Base-by-base conservation (phyloP, 37 sponge, comb jelly and placozoan genomes). In the Oopsacas minuta region DNA sequence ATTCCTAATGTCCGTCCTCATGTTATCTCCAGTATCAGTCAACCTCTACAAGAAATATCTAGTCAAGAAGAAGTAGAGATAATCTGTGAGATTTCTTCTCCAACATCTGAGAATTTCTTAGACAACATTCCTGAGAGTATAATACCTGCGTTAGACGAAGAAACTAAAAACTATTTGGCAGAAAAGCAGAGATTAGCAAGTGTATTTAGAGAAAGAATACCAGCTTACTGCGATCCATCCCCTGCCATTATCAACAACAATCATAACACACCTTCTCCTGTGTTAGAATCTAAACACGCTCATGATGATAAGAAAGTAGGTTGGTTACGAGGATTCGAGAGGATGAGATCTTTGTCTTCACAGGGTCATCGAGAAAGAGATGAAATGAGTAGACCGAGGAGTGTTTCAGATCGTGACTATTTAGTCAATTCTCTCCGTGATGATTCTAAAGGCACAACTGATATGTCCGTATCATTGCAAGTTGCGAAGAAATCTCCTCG, bases 21-120 rank as follows among this genome's bases (percentile, higher is more conserved):
- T 52, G 52, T 84, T 42, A 49, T 42, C 36, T 84, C 51, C 84
- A 84, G 46, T 35, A 32, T 39, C 52, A 39, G 52, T 36, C 52
- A 84, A 1, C 84, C 84, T 5, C 52, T 84, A 12, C 51, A 39
- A 35, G 84, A 61, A 34, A 10, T 61, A 34, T 5, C 20, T 34
- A n/a, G 30, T 34, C 75, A 61, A 3, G 75, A 61, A 12, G 75
- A 61, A 3, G 7, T 61, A 61, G 75, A 61, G 30, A 61, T 61
- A 25, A 61, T 12, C 28, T 61, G 75, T 12, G 75, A 61, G 75
- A 34, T 61, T 3, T 61, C 75, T 12, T 61, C 75, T 61, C 75
- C 75, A 5, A 25, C 28, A 5, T 34, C 20, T 12, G 75, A 61
- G 5, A 10, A 61, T 25, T 32, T 61, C 5, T 34, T 61, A 34